phyloP scores from a whole-genome alignment of 1,140 invertebrate species.

The Drosophila subpulchrella region DNA sequence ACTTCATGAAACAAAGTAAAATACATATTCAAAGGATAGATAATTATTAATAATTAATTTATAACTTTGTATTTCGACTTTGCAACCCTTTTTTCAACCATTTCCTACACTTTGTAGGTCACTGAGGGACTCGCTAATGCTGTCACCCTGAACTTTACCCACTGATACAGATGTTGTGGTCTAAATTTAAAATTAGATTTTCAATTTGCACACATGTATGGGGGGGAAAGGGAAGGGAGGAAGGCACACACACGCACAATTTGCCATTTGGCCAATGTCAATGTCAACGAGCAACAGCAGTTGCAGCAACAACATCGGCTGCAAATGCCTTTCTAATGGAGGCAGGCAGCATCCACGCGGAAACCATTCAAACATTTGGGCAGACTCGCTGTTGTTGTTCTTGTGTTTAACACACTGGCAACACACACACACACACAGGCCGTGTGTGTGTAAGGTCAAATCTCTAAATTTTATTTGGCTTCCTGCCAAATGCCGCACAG shows the following conservation, averaged over 20 bases:
- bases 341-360: conserved; percentile 73
- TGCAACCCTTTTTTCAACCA: not conserved
- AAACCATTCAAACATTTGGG: conserved; percentile 72
- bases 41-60: not conserved
- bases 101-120: conserved; percentile 32
- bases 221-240: not conserved
- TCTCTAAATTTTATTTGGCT: conserved; percentile 80
- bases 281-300: conserved; percentile 65
- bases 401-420: conserved; percentile 16
- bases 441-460: conserved; percentile 70
- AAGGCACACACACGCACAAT: conserved; percentile 53
- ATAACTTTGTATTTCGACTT: not conserved
- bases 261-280: conserved; percentile 78
- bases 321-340: conserved; percentile 78
- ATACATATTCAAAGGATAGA: not conserved
- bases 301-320: conserved; percentile 38
- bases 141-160: conserved; percentile 66
- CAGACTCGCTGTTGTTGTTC: conserved; percentile 21
- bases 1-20: not conserved
- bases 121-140: conserved; percentile 37
- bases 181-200: conserved; percentile 67
- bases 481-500: conserved; percentile 73
- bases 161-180: conserved; percentile 68
- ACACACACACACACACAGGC: conserved; percentile 39
- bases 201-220: conserved; percentile 36